Percentiles rank a stretch among this genome's conserved stretches.
Evolutionary conservation across 2,797 vertebrate species (phyloP).

Genomic region (Yasuhikotakia modesta): DNA sequence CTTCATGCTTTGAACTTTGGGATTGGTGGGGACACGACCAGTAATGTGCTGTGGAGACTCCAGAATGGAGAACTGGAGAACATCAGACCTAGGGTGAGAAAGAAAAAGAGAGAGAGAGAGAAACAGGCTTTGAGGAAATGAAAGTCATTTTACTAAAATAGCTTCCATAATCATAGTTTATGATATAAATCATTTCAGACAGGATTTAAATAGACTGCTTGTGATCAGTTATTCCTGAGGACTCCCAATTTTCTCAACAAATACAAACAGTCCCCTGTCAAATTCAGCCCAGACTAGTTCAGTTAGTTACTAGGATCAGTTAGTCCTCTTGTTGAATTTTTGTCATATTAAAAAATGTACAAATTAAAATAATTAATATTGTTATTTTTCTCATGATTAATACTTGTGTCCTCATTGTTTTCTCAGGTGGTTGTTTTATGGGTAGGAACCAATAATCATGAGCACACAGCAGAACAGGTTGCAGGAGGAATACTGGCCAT

Average conservation of each 20-base stretch:
- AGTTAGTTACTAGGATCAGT: not conserved
- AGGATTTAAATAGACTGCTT: not conserved
- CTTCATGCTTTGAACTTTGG: slow-evolving; percentile 97
- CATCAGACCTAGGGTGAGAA: slow-evolving; percentile 89
- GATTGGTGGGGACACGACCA: slow-evolving; percentile 92
- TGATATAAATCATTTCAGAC: no score
- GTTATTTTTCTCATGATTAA: not conserved
- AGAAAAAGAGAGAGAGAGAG: not conserved
- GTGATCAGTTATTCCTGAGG: not conserved
- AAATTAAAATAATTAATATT: not conserved
- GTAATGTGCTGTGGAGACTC: slow-evolving; percentile 94
- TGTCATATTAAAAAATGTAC: not conserved
- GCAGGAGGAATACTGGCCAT: slow-evolving; percentile 91
- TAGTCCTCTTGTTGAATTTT: not conserved
- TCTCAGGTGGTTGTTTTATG: slow-evolving; percentile 92
- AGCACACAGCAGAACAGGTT: slow-evolving; percentile 92
- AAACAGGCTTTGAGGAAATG: not conserved
- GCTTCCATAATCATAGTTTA: no score
- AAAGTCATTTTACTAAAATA: no score
- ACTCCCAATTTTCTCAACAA: not conserved
- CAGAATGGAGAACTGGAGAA: slow-evolving; percentile 97
- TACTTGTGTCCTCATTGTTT: slow-evolving; percentile 38
- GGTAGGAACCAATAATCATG: slow-evolving; percentile 96
- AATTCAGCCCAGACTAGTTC: not conserved
- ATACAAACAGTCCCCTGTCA: not conserved